Evolutionary conservation across 2,797 vertebrate genomes (phyloP).

Genomic region (Sus cebifrons): DNA sequence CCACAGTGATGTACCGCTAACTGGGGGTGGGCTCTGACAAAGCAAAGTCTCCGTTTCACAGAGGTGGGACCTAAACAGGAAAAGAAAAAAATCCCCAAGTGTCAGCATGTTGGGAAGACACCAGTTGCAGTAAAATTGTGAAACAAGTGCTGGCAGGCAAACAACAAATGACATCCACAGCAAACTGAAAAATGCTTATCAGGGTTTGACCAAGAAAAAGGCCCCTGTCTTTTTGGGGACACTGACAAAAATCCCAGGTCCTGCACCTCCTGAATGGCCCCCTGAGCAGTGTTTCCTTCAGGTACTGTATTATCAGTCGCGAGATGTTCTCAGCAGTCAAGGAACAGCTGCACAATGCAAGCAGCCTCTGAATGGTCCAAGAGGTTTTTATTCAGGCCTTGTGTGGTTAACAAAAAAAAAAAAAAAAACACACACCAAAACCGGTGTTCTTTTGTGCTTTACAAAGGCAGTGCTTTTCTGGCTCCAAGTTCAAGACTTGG

Average conservation of each 20-base stretch:
- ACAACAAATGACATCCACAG: conserved; percentile 71
- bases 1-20: conserved; percentile 43
- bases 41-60: conserved; percentile 77
- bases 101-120: conserved; percentile 67
- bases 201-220: conserved; percentile 71
- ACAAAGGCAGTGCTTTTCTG: conserved; percentile 88
- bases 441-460: conserved; percentile 90
- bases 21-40: conserved; percentile 60
- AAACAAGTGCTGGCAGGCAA: conserved; percentile 84
- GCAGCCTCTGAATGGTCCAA: conserved; percentile 87
- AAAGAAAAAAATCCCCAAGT: conserved; percentile 50
- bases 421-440: neutral
- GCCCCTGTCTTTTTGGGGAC: conserved; percentile 69
- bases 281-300: conserved; percentile 87
- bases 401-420: conserved; percentile 76
- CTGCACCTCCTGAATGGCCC: conserved; percentile 83
- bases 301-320: conserved; percentile 87
- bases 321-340: conserved; percentile 88
- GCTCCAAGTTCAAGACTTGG: conserved; percentile 89
- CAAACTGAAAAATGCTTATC: conserved; percentile 87
- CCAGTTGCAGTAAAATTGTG: conserved; percentile 83
- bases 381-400: conserved; percentile 86
- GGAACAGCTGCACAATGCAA: conserved; percentile 88
- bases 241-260: conserved; percentile 84
- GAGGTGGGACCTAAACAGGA: conserved; percentile 72